phyloP scores from a whole-genome alignment of 2,113 vertebrate species.

The Drymodes brunneopygia region DNA sequence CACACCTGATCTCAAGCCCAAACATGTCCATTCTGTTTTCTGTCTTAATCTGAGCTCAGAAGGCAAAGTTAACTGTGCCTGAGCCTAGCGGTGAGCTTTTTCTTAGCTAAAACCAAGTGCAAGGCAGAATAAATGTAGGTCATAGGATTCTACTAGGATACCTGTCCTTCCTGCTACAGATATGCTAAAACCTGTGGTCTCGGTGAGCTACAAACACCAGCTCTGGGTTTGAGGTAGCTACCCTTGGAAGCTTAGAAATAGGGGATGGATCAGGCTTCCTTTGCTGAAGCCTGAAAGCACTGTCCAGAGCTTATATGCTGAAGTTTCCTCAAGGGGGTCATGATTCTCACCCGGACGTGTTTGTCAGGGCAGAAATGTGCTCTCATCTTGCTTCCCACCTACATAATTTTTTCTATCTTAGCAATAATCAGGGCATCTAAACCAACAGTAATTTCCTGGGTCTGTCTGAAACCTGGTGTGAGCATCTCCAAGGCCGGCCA shows the following conservation, averaged over 20 bases:
- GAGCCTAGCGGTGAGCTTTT: neutral
- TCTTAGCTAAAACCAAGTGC: neutral
- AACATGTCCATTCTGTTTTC: neutral
- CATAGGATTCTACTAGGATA: accelerated
- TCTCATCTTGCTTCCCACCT: neutral
- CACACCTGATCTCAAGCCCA: neutral
- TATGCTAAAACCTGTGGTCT: neutral
- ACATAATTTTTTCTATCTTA: neutral
- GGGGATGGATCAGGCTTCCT: neutral
- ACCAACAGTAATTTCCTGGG: neutral
- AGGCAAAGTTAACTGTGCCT: neutral
- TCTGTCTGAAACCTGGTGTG: neutral
- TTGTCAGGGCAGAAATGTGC: neutral
- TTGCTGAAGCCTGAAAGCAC: neutral
- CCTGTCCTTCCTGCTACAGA: neutral
- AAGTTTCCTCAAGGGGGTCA: neutral
- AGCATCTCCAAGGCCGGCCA: neutral
- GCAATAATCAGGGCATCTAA: neutral
- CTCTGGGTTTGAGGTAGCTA: neutral
- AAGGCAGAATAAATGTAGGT: neutral
- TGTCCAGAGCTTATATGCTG: neutral
- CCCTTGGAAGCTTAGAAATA: neutral
- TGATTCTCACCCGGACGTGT: accelerated
- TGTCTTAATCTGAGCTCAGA: neutral
- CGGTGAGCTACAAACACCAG: neutral